Evolutionary conservation across 1,140 invertebrate species (phyloP).

Genomic region (Tachypleus tridentatus): DNA sequence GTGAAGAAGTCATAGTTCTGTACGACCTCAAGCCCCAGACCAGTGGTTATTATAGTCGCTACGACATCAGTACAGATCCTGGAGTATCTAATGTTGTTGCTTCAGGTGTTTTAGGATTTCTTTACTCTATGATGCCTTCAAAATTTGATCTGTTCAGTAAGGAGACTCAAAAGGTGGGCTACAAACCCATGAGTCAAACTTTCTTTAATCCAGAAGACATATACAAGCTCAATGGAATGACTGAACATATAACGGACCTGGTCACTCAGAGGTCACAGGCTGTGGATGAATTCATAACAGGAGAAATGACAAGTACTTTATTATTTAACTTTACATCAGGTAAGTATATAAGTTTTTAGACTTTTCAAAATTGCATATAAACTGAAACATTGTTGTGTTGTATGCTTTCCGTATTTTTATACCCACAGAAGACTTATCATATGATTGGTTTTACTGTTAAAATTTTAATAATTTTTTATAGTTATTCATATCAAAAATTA

Average conservation of each 20-base stretch:
- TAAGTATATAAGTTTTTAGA: no score
- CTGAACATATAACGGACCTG: constrained; percentile 36
- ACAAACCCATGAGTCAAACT: constrained; percentile 37
- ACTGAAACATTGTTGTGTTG: no score
- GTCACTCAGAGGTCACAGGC: constrained; percentile 36
- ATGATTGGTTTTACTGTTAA: no score
- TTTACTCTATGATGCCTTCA: constrained; percentile 52
- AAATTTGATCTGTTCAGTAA: constrained; percentile 36
- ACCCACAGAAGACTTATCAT: no score
- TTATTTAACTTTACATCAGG: constrained; percentile 30
- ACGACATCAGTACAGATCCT: constrained; percentile 64
- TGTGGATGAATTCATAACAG: constrained; percentile 38
- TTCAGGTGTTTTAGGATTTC: constrained; percentile 54
- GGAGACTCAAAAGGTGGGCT: constrained; percentile 31
- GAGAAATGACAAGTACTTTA: constrained; percentile 39
- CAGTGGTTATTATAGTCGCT: constrained; percentile 54
- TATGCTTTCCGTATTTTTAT: no score
- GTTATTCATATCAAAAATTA: no score
- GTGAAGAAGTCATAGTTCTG: constrained; percentile 45
- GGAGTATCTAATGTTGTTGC: constrained; percentile 62
- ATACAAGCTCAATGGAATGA: constrained; percentile 39
- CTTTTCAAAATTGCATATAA: no score
- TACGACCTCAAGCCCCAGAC: constrained; percentile 48
- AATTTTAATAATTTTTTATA: no score
- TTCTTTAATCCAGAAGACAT: constrained; percentile 44